Evolutionary conservation across 2,113 vertebrate genomes (phyloP), one percentile per base, ranked within the genome.

Genomic region (Halichoeres trimaculatus): DNA sequence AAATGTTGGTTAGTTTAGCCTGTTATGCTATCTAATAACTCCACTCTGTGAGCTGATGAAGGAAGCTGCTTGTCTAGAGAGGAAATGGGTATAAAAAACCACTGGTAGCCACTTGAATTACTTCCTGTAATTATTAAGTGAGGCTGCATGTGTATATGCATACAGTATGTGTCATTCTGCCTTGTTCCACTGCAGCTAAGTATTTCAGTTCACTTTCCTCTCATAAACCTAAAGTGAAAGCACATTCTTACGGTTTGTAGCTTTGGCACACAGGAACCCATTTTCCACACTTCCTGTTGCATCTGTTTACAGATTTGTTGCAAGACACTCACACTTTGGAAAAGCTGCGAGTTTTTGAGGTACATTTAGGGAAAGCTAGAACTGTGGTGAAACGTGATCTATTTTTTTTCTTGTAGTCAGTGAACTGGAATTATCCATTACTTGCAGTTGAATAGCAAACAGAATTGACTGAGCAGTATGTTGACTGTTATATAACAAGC

Each of bases 371-470:
- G 48, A 74, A 59, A 45, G 38, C 41, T 52, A 10, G 2, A 36
- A 41, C 34, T 43, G 22, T 36, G 17, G n/a, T 45, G 19, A 47
- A 75, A 76, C 35, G 26, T 52, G 36, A 4, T 58, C 22, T 2
- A 22, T 19, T 40, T 48, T 10, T 45, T 43, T 70, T 58, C 57
- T 63, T 63, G 58, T 0, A 35, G 45, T 68, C 84, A 79, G 35
- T 66, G 68, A 85, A 55, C 73, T 81, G 81, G 76, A 88, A 86
- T 72, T 40, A 80, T 78, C 53, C 67, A 76, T 88, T 86, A 71
- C 76, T 84, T 84, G 73, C 78, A 78, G 73, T 34, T 65, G 78
- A 73, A 66, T 70, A 70, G 62, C 55, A 75, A 76, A 85, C 62
- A 74, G 69, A 85, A 85, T 78, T 80, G 78, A 79, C 80, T 77